Evolutionary conservation across 2,797 vertebrate genomes (phyloP).

Genomic region (Molossus molossus): DNA sequence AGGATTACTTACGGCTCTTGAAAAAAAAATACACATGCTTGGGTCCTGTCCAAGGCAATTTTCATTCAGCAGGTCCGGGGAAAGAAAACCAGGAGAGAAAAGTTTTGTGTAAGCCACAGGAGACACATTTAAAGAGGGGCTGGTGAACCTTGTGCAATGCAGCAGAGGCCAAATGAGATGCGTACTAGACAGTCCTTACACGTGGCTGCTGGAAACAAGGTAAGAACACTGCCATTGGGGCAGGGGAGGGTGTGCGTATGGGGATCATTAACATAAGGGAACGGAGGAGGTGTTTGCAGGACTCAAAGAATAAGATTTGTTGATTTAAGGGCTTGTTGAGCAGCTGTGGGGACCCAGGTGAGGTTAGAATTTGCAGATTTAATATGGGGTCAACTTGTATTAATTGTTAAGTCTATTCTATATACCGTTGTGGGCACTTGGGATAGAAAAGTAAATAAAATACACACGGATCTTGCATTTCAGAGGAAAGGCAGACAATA

Average conservation of each 20-base stretch:
- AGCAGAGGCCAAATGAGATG: neutral
- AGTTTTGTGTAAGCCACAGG: neutral
- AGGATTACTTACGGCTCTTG: neutral
- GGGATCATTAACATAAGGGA: neutral
- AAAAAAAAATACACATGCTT: neutral
- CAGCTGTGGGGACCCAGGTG: neutral
- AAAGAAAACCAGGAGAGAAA: neutral
- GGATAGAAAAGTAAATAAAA: neutral
- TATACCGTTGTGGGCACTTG: neutral
- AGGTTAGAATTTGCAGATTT: neutral
- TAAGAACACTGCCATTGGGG: rapidly evolving
- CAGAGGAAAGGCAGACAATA: neutral
- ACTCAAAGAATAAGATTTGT: neutral
- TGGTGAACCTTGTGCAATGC: neutral
- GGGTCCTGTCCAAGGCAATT: neutral
- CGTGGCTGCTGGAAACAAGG: neutral
- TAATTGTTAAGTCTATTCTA: neutral
- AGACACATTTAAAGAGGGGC: neutral
- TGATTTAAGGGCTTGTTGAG: neutral
- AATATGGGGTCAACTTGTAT: neutral
- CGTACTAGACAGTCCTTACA: no score
- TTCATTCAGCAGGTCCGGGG: neutral
- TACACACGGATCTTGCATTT: neutral
- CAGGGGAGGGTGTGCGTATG: no score
- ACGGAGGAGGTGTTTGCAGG: neutral